Evolutionary conservation across 2,113 vertebrate genomes (phyloP), one percentile per base, ranked within the genome.

Genomic region (Chaetura pelagica): DNA sequence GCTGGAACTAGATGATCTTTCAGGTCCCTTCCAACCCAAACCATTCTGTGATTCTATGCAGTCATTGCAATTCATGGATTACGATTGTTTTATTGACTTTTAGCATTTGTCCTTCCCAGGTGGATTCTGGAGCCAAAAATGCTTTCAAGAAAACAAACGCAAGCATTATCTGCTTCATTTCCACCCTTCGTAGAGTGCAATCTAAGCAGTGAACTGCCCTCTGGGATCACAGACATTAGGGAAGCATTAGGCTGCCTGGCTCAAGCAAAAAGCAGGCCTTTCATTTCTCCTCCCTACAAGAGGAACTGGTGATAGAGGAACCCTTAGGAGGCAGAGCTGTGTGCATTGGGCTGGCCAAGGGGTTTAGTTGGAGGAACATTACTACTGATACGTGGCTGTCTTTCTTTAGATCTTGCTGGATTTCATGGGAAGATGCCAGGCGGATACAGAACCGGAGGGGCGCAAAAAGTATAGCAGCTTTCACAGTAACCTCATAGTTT

Each of bases 341-440:
- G 46, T 7, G 21, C 48, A 4, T 20, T 0, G 0, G 27, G 7
- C 22, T 8, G 12, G 51, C 24, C 52, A 67, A 74, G 12, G n/a
- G 15, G 49, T 93, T 83, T 32, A 18, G 44, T 5, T 12, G 38
- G 87, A 76, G 29, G 24, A 38, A 27, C 24, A 2, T 29, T 4
- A 6, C 22, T 52, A 1, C 35, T 1, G 1, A 24, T 66, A 24
- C 0, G 0, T 0, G 1, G 19, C 35, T 4, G 1, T 27, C 24
- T 82, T 64, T 61, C 3, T 2, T 49, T 35, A 48, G 54, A 5
- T 17, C 82, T 52, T 48, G 49, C 34, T 44, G 59, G 44, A 2
- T 26, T 20, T 7, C 42, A 4, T 2, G 1, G 59, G 66, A 49
- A 73, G 32, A 40, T 26, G 77, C 55, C 8, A n/a, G 68, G 81